Base-by-base conservation (phyloP, 2,888 invertebrate genomes). In the Drosophila formosana region DNA sequence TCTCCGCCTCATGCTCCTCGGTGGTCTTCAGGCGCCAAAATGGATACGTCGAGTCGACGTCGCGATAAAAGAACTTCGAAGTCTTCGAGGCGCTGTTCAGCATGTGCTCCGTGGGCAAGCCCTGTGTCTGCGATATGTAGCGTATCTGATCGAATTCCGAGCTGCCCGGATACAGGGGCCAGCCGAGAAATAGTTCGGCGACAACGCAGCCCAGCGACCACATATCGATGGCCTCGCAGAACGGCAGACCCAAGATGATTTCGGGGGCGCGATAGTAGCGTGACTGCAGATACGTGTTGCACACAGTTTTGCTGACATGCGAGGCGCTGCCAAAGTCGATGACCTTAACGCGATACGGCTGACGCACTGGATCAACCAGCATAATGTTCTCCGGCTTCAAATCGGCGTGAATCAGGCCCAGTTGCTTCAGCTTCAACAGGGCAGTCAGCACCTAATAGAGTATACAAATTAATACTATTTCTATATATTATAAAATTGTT, bases 141-240 rank as follows among this genome's bases (percentile, higher is more conserved):
- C 92, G 91, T 61, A 99, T 99, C 94, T 99, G 97, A 93, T 99
- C 99, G 93, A 99, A 99, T 93, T 99, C 99, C 18, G 99, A 99
- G 57, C 98, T 98, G 76, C 99, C 99, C 0, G 99, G 99, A 93
- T 99, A 99, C 39, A 99, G 94, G 13, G 99, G 99, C 99, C 99
- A 99, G 75, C 99, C 99, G 47, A 99, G 95, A 93, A 99, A 99
- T 81, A 99, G 94, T 92, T 99, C 99, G 3, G 99, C 99, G 50
- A 99, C 99, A 75, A 99, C 99, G 93, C 99, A 99, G 66, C 99
- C 99, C 80, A 99, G 94, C 5, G 99, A 99, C 99, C 99, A 99
- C 99, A 99, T 99, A 93, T 99, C 99, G 89, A 99, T 99, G 11
- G 99, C 98, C 93, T 99, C 99, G 94, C 98, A 98, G 94, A 99